Percentiles rank a stretch among this genome's conserved stretches.
Conservation (phyloP, 2,797 vertebrate genomes). For the Onychomys arenicola region DNA sequence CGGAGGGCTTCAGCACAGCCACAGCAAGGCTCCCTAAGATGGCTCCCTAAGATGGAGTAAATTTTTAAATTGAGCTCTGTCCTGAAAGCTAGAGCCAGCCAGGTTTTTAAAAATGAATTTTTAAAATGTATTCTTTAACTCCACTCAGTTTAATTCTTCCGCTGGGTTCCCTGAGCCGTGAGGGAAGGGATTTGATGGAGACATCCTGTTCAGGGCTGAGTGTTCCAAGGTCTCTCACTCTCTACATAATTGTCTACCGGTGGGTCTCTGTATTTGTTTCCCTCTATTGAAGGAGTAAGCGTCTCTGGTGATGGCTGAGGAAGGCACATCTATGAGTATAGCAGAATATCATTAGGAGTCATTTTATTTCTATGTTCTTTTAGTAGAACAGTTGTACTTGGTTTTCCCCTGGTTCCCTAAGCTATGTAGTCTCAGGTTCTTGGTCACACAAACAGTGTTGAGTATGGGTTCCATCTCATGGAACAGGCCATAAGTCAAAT, state of each 20-base stretch:
- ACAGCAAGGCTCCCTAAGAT: too few relatives aligned
- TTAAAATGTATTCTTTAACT: neutral
- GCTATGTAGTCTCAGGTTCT: neutral
- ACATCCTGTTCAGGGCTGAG: neutral
- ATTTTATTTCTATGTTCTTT: neutral
- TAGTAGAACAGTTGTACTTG: neutral
- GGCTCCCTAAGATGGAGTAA: too few relatives aligned
- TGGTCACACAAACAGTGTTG: neutral
- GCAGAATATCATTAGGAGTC: neutral
- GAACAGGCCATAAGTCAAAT: neutral
- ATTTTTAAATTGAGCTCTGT: neutral
- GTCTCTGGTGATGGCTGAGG: neutral
- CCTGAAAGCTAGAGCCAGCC: neutral
- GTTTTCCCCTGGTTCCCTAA: neutral
- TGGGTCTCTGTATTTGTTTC: neutral
- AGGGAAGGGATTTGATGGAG: neutral
- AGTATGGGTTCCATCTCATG: neutral
- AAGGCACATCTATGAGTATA: neutral
- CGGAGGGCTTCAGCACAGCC: too few relatives aligned
- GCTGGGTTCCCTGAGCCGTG: neutral
- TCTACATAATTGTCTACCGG: neutral
- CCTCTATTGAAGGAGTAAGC: neutral
- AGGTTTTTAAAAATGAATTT: neutral
- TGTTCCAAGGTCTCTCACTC: neutral
- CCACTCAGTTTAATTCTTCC: neutral